Evolutionary conservation across 2,888 invertebrate species (phyloP).

Genomic region (Orthonevra nobilis): DNA sequence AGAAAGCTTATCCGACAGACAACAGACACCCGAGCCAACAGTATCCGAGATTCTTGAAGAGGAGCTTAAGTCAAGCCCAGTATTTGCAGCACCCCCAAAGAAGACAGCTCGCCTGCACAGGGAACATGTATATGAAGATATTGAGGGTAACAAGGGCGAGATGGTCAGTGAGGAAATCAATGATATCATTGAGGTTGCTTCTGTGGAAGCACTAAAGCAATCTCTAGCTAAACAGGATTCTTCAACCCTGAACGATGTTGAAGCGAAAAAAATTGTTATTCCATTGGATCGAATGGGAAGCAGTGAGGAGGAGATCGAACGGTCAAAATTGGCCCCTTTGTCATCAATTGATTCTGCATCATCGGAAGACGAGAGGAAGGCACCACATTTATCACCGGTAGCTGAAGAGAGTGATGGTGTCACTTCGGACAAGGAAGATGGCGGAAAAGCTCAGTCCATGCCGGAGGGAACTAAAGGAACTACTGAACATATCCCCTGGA

Average conservation of each 20-base stretch:
- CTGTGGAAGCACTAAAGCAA: conserved; percentile 77
- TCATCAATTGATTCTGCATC: conserved; percentile 80
- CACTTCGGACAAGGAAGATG: conserved; percentile 38
- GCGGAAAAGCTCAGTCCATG: conserved; percentile 43
- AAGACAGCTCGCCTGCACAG: conserved; percentile 81
- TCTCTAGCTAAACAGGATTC: conserved; percentile 78
- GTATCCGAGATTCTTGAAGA: conserved; percentile 79
- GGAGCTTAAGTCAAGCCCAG: conserved; percentile 48
- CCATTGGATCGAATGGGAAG: conserved; percentile 80
- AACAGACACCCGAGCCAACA: conserved; percentile 78
- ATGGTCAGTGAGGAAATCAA: conserved; percentile 71
- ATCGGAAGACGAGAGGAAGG: conserved; percentile 78
- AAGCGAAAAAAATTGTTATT: conserved; percentile 77
- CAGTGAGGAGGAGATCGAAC: conserved; percentile 77
- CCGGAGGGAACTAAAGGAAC: conserved; percentile 44
- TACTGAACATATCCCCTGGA: conserved; percentile 51
- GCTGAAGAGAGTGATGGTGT: conserved; percentile 76
- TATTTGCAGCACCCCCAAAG: conserved; percentile 73
- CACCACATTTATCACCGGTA: conserved; percentile 76
- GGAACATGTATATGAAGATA: conserved; percentile 85
- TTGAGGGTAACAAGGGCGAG: conserved; percentile 76
- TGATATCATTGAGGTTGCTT: conserved; percentile 74
- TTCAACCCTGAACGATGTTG: conserved; percentile 81
- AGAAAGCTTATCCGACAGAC: conserved; percentile 21
- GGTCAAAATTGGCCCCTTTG: conserved; percentile 76